A percentile compares a stretch with the other conserved stretches of the same genome.
These are phyloP conservation scores for Halesus radiatus DNA, from an alignment of 1,140 invertebrate genomes.

Conservation along the genomic window DNA sequence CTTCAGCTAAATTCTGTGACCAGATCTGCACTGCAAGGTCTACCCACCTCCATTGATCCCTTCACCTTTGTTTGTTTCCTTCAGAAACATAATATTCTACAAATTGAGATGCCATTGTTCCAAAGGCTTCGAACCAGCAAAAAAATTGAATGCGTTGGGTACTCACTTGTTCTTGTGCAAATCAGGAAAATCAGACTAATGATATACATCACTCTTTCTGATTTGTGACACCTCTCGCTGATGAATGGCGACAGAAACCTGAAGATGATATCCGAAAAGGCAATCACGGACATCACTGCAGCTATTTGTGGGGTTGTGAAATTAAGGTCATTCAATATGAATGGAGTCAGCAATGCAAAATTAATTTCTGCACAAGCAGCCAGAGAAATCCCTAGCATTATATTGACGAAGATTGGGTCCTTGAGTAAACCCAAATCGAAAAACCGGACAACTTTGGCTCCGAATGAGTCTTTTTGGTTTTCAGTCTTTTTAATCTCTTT, in stretches of 20 bases:
- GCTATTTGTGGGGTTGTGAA: slow-evolving; percentile 73
- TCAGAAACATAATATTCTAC: no score
- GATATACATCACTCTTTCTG: slow-evolving; percentile 75
- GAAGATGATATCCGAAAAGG: slow-evolving; percentile 72
- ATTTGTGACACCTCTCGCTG: slow-evolving; percentile 72
- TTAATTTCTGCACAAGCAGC: slow-evolving; percentile 79
- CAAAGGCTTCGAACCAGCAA: no score
- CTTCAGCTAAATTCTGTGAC: no score
- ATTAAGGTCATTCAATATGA: slow-evolving; percentile 74
- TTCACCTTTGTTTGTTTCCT: no score
- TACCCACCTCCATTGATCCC: no score
- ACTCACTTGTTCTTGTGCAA: slow-evolving; percentile 74
- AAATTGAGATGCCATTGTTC: no score
- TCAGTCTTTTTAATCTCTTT: slow-evolving; percentile 19
- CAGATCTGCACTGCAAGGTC: no score
- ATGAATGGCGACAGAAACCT: slow-evolving; percentile 75
- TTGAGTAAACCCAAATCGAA: slow-evolving; percentile 72
- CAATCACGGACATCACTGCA: slow-evolving; percentile 73
- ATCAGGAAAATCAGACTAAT: slow-evolving; percentile 73
- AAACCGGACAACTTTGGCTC: slow-evolving; percentile 61
- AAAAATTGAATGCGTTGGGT: no score
- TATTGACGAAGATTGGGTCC: slow-evolving; percentile 74
- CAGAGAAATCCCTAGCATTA: slow-evolving; percentile 77
- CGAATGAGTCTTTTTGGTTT: slow-evolving; percentile 19
- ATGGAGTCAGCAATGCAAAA: slow-evolving; percentile 76